These are phyloP conservation scores for Rhabdornis inornatus DNA, from an alignment of 2,113 vertebrate species.

Conservation along the genomic window DNA sequence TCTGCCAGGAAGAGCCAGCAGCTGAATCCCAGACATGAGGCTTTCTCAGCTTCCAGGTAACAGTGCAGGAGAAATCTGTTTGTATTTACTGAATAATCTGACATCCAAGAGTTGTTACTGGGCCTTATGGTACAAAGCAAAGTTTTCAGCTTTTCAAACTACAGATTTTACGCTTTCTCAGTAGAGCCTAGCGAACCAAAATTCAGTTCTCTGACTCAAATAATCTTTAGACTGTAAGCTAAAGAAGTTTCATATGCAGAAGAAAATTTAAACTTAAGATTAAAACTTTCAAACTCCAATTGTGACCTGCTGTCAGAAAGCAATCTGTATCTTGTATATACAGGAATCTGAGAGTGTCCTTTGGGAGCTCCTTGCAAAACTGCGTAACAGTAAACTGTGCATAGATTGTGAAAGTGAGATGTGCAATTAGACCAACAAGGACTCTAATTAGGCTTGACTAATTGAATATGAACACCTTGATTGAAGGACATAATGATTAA, in stretches of 20 bases:
- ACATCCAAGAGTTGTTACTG: not conserved
- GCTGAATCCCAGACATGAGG: not conserved
- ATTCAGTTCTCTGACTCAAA: not conserved
- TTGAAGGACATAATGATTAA: not conserved
- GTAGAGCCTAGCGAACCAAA: not conserved
- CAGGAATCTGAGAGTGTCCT: not conserved
- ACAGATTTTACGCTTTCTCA: not conserved
- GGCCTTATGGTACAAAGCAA: not conserved
- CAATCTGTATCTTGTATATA: not conserved
- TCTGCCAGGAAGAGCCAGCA: not conserved
- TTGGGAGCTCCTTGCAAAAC: not conserved
- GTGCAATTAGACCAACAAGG: not conserved
- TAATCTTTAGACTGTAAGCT: not conserved
- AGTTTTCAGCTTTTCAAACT: not conserved
- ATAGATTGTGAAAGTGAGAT: not conserved
- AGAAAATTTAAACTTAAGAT: not conserved
- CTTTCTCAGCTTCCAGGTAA: not conserved
- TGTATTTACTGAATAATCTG: not conserved
- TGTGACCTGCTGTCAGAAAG: not conserved
- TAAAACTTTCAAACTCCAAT: not conserved
- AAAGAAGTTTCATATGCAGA: not conserved
- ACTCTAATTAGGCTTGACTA: slow-evolving; percentile 10
- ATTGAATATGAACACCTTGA: not conserved
- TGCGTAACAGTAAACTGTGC: not conserved
- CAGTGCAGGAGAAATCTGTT: not conserved